Evolutionary conservation across 2,888 invertebrate genomes (phyloP).

Genomic region (Parapristionchus giblindavisi): DNA sequence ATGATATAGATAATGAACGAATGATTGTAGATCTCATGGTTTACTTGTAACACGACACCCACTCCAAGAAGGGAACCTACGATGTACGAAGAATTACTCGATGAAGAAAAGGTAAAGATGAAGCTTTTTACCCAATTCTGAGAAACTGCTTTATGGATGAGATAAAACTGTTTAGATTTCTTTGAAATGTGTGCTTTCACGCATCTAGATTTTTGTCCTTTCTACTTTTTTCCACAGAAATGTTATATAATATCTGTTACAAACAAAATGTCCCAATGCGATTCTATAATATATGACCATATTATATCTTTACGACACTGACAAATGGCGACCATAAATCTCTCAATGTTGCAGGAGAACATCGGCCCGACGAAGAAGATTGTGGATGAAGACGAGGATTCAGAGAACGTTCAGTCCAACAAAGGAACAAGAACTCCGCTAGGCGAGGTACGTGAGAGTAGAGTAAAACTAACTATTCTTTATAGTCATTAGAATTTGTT

Average conservation of each 20-base stretch:
- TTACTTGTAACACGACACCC: constrained; percentile 16
- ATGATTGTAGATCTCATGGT: constrained; percentile 21
- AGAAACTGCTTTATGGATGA: no score
- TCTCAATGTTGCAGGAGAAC: constrained; percentile 20
- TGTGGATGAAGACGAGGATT: constrained; percentile 1
- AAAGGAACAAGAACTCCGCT: constrained; percentile 4
- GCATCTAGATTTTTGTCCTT: no score
- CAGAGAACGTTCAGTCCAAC: constrained; percentile 3
- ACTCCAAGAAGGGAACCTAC: constrained; percentile 10
- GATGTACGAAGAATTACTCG: constrained; percentile 29
- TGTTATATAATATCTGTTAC: no score
- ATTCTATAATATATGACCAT: no score
- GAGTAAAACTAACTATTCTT: not conserved
- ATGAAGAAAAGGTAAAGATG: constrained; percentile 30
- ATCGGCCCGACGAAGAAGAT: constrained; percentile 23
- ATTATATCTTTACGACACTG: not conserved
- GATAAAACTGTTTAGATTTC: not conserved
- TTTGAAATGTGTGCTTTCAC: not conserved
- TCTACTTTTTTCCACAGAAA: no score
- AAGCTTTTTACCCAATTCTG: not conserved
- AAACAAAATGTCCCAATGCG: no score
- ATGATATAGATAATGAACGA: not conserved
- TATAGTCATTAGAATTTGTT: not conserved
- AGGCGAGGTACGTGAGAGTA: constrained; percentile 4
- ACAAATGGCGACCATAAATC: not conserved